Evolutionary conservation across 1,140 invertebrate species (phyloP).

Genomic region (Lanistes nyassanus): DNA sequence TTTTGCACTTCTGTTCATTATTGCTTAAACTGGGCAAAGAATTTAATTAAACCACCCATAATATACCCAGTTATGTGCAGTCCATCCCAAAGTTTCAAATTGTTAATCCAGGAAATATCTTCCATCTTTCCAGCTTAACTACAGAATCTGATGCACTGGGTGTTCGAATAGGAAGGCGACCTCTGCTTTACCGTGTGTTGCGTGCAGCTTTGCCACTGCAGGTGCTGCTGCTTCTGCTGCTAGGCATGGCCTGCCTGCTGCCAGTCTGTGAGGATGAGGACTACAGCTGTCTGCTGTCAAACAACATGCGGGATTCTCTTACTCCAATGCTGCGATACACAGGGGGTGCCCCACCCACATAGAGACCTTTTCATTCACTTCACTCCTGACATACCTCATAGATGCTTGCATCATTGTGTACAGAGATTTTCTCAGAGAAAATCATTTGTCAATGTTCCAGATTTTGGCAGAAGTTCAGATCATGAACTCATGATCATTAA

Average conservation of each 20-base stretch:
- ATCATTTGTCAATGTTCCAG: no score
- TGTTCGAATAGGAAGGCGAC: not conserved
- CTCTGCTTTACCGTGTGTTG: slow-evolving; percentile 85
- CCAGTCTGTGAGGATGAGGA: slow-evolving; percentile 87
- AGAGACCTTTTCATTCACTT: slow-evolving; percentile 9
- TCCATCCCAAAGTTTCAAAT: no score
- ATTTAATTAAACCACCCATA: no score
- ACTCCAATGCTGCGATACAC: slow-evolving; percentile 88
- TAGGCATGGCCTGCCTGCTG: slow-evolving; percentile 87
- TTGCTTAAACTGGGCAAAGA: not conserved
- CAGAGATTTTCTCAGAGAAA: not conserved
- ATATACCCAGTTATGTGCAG: no score
- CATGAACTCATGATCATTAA: no score
- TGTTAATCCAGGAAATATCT: no score
- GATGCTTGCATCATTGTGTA: not conserved
- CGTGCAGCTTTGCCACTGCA: slow-evolving; percentile 91
- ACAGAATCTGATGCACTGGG: slow-evolving; percentile 7
- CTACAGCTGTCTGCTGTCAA: slow-evolving; percentile 82
- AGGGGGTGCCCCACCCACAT: slow-evolving; percentile 84
- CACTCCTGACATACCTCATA: not conserved
- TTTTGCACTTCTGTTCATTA: not conserved
- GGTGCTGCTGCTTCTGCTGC: slow-evolving; percentile 85
- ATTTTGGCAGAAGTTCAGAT: no score
- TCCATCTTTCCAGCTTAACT: slow-evolving; percentile 16
- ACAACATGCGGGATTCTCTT: slow-evolving; percentile 81